Evolutionary conservation across 2,888 invertebrate genomes (phyloP).

Genomic region (Synergus laeviventris): DNA sequence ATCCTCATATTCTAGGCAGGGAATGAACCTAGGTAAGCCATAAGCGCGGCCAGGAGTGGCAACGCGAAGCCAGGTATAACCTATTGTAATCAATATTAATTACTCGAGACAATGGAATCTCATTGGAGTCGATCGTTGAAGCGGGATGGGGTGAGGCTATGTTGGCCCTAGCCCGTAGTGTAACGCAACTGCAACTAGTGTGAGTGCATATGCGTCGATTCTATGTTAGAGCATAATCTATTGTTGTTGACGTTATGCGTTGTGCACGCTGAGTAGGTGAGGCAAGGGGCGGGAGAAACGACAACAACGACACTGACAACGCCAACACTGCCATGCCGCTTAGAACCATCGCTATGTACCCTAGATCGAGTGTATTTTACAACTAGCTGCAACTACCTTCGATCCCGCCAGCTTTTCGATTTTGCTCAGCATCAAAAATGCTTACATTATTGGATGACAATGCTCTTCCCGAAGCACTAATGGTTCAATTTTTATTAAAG

Average conservation of each 20-base stretch:
- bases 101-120: constrained; percentile 77
- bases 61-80: constrained; percentile 66
- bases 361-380: constrained; percentile 28
- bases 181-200: constrained; percentile 52
- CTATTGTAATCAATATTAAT: constrained; percentile 77
- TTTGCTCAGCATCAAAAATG: constrained; percentile 26
- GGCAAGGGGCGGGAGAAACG: constrained; percentile 65
- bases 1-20: constrained; percentile 53
- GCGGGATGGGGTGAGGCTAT: constrained; percentile 60
- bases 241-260: constrained; percentile 75
- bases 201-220: constrained; percentile 60
- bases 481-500: constrained; percentile 5
- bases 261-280: constrained; percentile 64
- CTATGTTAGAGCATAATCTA: constrained; percentile 73
- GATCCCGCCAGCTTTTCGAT: constrained; percentile 12
- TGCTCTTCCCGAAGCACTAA: background rate
- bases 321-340: constrained; percentile 51
- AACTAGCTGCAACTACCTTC: constrained; percentile 8
- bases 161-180: constrained; percentile 56
- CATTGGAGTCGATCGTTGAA: constrained; percentile 76
- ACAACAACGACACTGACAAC: constrained; percentile 65
- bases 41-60: constrained; percentile 62
- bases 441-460: constrained; percentile 22
- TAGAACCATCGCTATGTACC: constrained; percentile 16
- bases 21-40: constrained; percentile 59